Base-by-base conservation (phyloP, 2,797 vertebrate genomes). In the Macropus fuliginosus region DNA sequence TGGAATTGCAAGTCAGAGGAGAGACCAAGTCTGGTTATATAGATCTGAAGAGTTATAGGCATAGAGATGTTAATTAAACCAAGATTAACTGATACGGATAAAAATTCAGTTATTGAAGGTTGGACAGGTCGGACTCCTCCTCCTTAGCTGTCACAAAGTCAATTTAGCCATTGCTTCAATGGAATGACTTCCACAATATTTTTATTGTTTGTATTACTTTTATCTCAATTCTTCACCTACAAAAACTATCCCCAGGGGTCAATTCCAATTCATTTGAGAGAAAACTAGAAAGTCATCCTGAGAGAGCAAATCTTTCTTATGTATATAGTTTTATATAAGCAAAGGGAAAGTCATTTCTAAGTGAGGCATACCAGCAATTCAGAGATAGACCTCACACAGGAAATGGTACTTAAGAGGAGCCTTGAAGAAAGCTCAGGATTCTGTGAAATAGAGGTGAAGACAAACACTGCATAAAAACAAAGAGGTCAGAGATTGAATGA, bases 241-340 rank as follows among this genome's bases (percentile, higher is more conserved):
- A 97, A 97, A 97, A 95, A 91, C 46, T 95, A 95, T 95, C 90
- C 55, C 93, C 62, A 87, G 59, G 96, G 94, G 95, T 97, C 94
- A 94, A 96, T 93, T 97, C 96, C 56, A 96, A 91, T 95, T 95
- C 87, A 93, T 95, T 91, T 96, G 54, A 87, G 97, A 89, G 56
- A 95, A 97, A 97, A 92, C 92, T 40, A 95, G 90, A 55, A 54
- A 3, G 93, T 94, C 91, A 40, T 96, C 93, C 95, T 97, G 93
- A 91, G 90, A 66, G n/a, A 34, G 14, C 13, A 66, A 66, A 14
- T 34, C 62, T 4, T 29, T 66, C 62, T n/a, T n/a, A 5, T n/a
- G 1, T n/a, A 66, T 66, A 66, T 66, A n/a, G 31, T 66, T 14
- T 66, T 66, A 66, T 16, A 66, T n/a, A 66, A 66, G 62, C 34